These are phyloP conservation scores for Calidris pugnax DNA, from an alignment of 2,113 vertebrate genomes.

Conservation along the genomic window DNA sequence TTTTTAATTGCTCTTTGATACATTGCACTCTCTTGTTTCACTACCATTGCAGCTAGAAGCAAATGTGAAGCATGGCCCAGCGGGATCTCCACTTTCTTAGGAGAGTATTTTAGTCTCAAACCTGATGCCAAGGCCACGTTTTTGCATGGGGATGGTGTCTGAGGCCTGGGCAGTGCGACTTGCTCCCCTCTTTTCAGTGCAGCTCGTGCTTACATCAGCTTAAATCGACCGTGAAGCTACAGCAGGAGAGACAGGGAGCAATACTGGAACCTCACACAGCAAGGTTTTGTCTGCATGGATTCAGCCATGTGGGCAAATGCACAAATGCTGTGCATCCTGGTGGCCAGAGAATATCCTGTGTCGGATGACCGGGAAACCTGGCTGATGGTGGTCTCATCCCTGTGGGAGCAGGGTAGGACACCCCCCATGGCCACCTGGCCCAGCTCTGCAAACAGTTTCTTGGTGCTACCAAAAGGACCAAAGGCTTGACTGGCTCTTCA, in stretches of 20 bases:
- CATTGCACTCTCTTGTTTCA: not conserved
- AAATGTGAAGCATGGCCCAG: not conserved
- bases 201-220: not conserved
- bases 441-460: not conserved
- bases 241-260: not conserved
- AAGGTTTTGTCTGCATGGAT: not conserved
- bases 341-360: not conserved
- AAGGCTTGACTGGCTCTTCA: not conserved
- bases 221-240: not conserved
- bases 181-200: not conserved
- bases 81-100: not conserved
- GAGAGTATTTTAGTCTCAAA: not conserved
- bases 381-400: not conserved
- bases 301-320: not conserved
- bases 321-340: not conserved
- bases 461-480: not conserved
- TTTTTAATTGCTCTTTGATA: not conserved
- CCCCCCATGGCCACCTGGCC: not conserved
- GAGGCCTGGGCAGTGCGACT: not conserved
- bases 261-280: not conserved
- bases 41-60: not conserved
- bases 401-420: rapidly evolving
- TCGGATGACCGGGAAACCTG: not conserved
- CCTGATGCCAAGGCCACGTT: not conserved
- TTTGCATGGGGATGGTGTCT: not conserved